phyloP scores from a whole-genome alignment of 1,140 invertebrate genomes.

The Brachionus manjavacas region DNA sequence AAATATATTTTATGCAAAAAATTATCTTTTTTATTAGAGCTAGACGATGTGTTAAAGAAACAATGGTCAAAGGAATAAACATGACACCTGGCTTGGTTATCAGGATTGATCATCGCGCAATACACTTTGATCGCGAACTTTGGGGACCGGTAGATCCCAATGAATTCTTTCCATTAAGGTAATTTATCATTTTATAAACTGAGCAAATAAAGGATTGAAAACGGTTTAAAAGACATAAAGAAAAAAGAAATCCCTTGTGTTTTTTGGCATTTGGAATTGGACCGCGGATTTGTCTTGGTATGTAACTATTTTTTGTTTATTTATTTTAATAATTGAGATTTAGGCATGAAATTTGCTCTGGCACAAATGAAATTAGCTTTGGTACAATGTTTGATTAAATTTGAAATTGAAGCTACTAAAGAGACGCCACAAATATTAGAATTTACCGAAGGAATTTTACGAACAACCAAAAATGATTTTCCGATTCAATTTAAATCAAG shows the following conservation, averaged over 20 bases:
- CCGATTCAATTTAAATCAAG: slow-evolving; percentile 5
- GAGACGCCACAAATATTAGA: not conserved
- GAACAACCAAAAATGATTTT: slow-evolving; percentile 33
- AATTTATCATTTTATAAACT: not conserved
- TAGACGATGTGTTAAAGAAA: slow-evolving; percentile 47
- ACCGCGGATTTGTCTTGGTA: slow-evolving; percentile 62
- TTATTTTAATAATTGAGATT: not conserved
- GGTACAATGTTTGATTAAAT: slow-evolving; percentile 49
- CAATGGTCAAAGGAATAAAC: slow-evolving; percentile 47
- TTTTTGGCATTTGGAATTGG: slow-evolving; percentile 61
- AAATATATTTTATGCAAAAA: slow-evolving; percentile 45
- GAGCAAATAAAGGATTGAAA: not conserved
- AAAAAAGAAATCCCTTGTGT: slow-evolving; percentile 45
- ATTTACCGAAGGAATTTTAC: not conserved
- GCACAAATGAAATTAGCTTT: slow-evolving; percentile 66
- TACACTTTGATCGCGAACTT: slow-evolving; percentile 51
- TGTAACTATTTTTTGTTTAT: slow-evolving; percentile 1
- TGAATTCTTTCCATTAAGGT: slow-evolving; percentile 65
- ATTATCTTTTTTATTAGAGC: not conserved
- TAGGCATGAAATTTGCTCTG: slow-evolving; percentile 61
- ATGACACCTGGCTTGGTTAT: slow-evolving; percentile 53
- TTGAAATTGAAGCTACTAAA: slow-evolving; percentile 45
- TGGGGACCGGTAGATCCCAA: slow-evolving; percentile 60
- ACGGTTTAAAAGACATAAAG: slow-evolving; percentile 43
- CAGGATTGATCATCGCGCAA: slow-evolving; percentile 50